These are phyloP conservation scores for Myotis myotis DNA, from an alignment of 2,797 vertebrate species.

Conservation along the genomic window DNA sequence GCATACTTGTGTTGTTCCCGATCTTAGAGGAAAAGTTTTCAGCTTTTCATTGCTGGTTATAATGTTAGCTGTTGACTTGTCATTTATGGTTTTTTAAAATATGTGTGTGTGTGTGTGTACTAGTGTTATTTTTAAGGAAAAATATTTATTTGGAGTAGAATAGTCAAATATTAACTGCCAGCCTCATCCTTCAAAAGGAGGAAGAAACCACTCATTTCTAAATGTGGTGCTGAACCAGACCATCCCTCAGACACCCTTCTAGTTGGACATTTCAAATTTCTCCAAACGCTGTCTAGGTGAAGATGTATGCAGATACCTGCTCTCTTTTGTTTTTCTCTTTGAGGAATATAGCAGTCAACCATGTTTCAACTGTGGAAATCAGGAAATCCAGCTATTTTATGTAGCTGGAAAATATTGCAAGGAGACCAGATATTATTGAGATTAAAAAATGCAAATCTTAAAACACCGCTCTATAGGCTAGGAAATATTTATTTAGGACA, in stretches of 20 bases:
- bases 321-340: not conserved
- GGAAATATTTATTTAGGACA: not conserved
- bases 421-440: not conserved
- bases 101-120: not conserved
- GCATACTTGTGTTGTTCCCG: not conserved
- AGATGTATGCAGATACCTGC: not conserved
- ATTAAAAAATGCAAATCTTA: conserved; percentile 14
- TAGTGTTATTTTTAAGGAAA: not conserved
- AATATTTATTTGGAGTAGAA: not conserved
- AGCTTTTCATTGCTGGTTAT: not conserved
- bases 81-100: not conserved
- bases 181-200: not conserved
- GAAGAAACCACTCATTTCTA: not conserved
- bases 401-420: not conserved
- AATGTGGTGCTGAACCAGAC: no score
- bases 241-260: not conserved
- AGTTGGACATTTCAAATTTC: not conserved
- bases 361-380: not conserved
- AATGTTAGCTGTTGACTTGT: not conserved
- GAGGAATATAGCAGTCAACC: not conserved
- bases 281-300: not conserved
- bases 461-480: not conserved
- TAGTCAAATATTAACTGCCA: not conserved
- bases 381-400: not conserved
- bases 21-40: not conserved